Percentiles rank a stretch among this genome's conserved stretches.
These are phyloP conservation scores for Porites divaricata DNA, from an alignment of 92 coral and sea anemone species.

Conservation along the genomic window DNA sequence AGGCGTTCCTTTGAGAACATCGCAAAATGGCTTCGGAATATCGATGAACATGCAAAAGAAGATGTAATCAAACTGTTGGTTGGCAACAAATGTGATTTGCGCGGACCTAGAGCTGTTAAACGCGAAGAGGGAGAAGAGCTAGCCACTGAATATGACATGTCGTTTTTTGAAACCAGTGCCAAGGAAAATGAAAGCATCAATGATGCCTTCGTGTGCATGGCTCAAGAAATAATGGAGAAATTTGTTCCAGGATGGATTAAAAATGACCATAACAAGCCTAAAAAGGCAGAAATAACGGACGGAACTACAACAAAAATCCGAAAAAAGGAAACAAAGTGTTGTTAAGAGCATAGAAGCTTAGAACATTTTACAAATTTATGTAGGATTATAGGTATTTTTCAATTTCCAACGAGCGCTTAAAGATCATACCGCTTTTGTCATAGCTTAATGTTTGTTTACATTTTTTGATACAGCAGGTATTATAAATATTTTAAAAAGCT, in stretches of 20 bases:
- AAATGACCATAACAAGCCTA: background rate
- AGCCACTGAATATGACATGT: conserved; percentile 78
- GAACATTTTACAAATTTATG: background rate
- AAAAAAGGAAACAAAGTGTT: conserved; percentile 18
- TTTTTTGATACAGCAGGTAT: conserved; percentile 18
- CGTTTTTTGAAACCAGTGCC: conserved; percentile 95
- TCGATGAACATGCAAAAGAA: conserved; percentile 80
- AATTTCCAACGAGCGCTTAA: conserved; percentile 11
- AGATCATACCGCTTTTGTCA: conserved; percentile 7
- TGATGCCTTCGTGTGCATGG: conserved; percentile 82
- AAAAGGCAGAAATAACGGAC: background rate
- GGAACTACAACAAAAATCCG: background rate
- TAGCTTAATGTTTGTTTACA: conserved; percentile 5
- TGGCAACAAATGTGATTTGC: conserved; percentile 92
- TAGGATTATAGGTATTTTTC: background rate
- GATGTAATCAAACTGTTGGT: conserved; percentile 80
- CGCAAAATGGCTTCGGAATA: conserved; percentile 89
- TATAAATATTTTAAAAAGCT: conserved; percentile 16
- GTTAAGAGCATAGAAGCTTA: background rate
- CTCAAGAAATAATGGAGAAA: conserved; percentile 74
- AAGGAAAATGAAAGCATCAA: conserved; percentile 90
- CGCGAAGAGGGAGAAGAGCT: conserved; percentile 78
- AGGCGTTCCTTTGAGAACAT: conserved; percentile 81
- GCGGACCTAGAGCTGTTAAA: conserved; percentile 75
- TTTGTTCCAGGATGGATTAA: conserved; percentile 45